Percentiles rank a stretch among this genome's conserved stretches.
phyloP scores from a whole-genome alignment of 2,113 vertebrate genomes.

The Nicator chloris region DNA sequence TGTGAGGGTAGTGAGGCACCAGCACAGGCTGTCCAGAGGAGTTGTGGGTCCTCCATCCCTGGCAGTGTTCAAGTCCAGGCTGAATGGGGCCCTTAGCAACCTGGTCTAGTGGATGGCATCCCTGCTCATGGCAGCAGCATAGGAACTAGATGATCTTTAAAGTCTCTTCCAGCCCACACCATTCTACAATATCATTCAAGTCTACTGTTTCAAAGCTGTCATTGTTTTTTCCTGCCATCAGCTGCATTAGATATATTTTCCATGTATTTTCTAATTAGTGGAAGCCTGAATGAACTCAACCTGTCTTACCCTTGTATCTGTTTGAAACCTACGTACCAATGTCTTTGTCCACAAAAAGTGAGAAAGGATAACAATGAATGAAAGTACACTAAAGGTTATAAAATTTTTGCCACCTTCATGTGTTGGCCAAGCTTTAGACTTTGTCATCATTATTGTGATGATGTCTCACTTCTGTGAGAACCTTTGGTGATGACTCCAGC shows the following conservation, averaged over 20 bases:
- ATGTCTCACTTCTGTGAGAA: background rate
- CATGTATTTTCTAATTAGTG: background rate
- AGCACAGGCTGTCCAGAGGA: background rate
- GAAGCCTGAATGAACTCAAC: background rate
- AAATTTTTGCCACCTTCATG: background rate
- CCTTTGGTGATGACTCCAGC: background rate
- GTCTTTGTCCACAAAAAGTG: rapidly evolving
- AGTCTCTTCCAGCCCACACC: background rate
- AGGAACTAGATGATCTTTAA: background rate
- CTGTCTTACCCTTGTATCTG: background rate
- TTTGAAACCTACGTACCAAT: background rate
- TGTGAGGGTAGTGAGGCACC: background rate
- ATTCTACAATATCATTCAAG: background rate
- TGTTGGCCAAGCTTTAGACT: background rate
- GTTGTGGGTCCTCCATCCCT: background rate
- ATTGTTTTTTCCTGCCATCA: background rate
- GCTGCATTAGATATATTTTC: background rate
- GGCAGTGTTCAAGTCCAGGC: background rate
- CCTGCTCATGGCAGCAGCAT: background rate
- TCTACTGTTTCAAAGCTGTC: background rate
- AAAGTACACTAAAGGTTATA: background rate
- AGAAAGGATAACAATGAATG: background rate
- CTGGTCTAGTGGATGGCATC: background rate
- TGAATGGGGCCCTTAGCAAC: background rate
- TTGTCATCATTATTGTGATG: background rate